phyloP scores from a whole-genome alignment of 2,797 vertebrate genomes.

The Eospalax fontanierii region DNA sequence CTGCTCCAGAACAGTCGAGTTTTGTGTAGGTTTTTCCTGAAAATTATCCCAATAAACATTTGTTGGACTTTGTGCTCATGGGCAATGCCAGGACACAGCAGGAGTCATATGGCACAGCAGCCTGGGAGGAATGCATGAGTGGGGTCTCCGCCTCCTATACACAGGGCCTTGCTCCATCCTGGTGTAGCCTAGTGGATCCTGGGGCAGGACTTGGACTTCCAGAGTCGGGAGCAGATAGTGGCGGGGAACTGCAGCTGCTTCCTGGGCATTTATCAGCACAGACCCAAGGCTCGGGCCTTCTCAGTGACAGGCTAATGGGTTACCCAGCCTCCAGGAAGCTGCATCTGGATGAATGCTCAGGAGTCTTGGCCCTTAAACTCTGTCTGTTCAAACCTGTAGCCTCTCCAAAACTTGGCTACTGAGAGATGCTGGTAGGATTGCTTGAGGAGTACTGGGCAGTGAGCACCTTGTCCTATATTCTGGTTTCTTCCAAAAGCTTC shows the following conservation, averaged over 20 bases:
- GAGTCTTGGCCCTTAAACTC: background rate
- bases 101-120: background rate
- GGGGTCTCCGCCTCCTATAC: background rate
- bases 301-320: background rate
- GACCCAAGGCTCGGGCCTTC: background rate
- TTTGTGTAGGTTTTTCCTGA: background rate
- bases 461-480: background rate
- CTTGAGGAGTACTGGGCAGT: accelerated
- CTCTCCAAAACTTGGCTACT: background rate
- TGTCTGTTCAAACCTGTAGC: background rate
- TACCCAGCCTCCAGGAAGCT: background rate
- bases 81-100: background rate
- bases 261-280: background rate
- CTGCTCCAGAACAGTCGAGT: background rate
- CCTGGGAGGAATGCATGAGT: background rate
- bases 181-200: background rate
- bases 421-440: background rate
- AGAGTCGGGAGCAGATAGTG: background rate
- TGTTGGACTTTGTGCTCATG: background rate
- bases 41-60: background rate
- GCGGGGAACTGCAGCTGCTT: background rate
- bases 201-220: background rate
- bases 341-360: background rate
- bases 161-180: background rate
- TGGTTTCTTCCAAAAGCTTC: background rate